phyloP scores from a whole-genome alignment of 2,888 invertebrate genomes.

The Cerceris rybyensis region DNA sequence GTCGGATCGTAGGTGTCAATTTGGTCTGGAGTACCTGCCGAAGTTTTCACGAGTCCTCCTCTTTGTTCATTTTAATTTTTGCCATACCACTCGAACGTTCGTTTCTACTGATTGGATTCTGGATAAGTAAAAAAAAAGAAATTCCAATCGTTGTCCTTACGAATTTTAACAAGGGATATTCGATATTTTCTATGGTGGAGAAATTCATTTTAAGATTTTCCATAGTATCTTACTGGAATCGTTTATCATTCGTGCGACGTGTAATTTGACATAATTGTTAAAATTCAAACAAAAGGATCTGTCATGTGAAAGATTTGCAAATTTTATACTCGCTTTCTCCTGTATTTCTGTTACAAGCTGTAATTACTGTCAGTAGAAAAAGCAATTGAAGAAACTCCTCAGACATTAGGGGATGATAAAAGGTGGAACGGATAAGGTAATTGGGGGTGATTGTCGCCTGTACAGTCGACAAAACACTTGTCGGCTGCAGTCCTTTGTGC shows the following conservation, averaged over 20 bases:
- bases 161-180: background rate
- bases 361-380: constrained; percentile 67
- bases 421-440: constrained; percentile 57
- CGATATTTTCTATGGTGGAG: too few relatives aligned
- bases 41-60: constrained; percentile 54
- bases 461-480: constrained; percentile 61
- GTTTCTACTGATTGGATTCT: constrained; percentile 53
- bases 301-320: too few relatives aligned
- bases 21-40: constrained; percentile 64
- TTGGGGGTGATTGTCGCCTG: constrained; percentile 66
- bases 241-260: constrained; percentile 8
- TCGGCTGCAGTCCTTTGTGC: constrained; percentile 71
- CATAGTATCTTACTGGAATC: background rate
- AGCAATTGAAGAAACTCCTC: constrained; percentile 63
- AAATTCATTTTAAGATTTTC: too few relatives aligned
- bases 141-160: too few relatives aligned
- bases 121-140: background rate
- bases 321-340: constrained; percentile 2
- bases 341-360: constrained; percentile 30
- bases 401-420: constrained; percentile 60
- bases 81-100: constrained; percentile 51
- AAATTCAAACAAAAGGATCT: too few relatives aligned
- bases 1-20: constrained; percentile 74
- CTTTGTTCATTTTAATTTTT: constrained; percentile 55
- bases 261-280: too few relatives aligned